Evolutionary conservation across 1,140 invertebrate genomes (phyloP).

Genomic region (Chrysomallon squamiferum): DNA sequence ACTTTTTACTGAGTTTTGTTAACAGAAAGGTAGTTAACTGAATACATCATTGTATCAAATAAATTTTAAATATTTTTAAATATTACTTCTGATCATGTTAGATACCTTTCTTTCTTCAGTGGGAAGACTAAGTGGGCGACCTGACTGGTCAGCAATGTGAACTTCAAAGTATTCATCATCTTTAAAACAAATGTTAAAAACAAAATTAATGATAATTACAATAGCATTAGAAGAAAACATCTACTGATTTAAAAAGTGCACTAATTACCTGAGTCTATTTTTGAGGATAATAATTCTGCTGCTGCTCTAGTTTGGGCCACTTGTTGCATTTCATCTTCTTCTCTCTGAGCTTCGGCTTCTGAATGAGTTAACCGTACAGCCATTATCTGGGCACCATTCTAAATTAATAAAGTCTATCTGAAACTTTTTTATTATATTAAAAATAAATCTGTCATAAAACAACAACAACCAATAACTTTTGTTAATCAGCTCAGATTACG

Average conservation of each 20-base stretch:
- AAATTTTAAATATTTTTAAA: too few species aligned
- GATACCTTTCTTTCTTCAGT: slow-evolving; percentile 68
- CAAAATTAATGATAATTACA: not conserved
- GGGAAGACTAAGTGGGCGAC: slow-evolving; percentile 74
- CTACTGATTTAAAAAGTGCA: not conserved
- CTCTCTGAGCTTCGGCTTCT: slow-evolving; percentile 32
- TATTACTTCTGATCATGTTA: too few species aligned
- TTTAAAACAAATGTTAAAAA: slow-evolving; percentile 15
- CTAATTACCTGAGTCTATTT: slow-evolving; percentile 45
- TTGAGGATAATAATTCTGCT: slow-evolving; percentile 61
- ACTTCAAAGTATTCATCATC: slow-evolving; percentile 56
- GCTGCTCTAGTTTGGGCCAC: slow-evolving; percentile 69
- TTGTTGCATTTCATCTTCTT: slow-evolving; percentile 61
- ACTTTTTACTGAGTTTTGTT: too few species aligned
- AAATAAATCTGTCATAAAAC: too few species aligned
- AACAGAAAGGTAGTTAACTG: too few species aligned
- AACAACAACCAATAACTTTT: too few species aligned
- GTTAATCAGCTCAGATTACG: too few species aligned
- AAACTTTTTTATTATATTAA: too few species aligned
- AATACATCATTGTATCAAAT: too few species aligned
- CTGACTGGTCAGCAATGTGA: slow-evolving; percentile 79
- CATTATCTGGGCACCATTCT: slow-evolving; percentile 74
- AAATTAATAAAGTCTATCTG: slow-evolving; percentile 16
- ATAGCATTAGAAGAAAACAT: not conserved
- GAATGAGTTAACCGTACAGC: slow-evolving; percentile 68